phyloP scores from a whole-genome alignment of 2,888 invertebrate genomes.

The Lepidochitona cinerea region DNA sequence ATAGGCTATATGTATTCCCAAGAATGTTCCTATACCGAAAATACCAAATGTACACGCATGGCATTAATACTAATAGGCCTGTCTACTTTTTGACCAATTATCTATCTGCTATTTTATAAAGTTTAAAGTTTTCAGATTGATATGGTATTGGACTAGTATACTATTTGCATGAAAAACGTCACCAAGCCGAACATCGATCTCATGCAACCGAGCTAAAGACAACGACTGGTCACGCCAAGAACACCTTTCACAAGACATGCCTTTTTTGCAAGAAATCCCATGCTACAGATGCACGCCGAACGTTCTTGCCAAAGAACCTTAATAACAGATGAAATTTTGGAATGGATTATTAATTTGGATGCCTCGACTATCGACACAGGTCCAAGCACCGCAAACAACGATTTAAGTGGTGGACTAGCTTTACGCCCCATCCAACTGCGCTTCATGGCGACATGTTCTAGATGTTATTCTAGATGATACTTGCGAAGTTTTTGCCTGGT shows the following conservation, averaged over 20 bases:
- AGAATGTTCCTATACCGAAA: too few species aligned
- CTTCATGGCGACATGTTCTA: too few species aligned
- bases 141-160: too few species aligned
- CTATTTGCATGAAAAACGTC: not conserved
- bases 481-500: conserved; percentile 10
- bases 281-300: conserved; percentile 1
- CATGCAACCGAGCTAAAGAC: not conserved
- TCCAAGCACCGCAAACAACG: conserved; percentile 19
- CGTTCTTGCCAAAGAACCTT: not conserved
- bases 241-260: not conserved
- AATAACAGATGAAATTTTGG: conserved; percentile 7
- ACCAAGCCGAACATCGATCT: not conserved
- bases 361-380: conserved; percentile 19
- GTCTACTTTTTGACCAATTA: too few species aligned
- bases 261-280: conserved; percentile 3
- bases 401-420: conserved; percentile 15
- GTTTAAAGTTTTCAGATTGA: too few species aligned
- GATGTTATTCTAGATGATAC: conserved; percentile 28
- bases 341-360: conserved; percentile 25
- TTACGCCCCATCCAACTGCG: conserved; percentile 18
- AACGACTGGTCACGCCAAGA: too few species aligned
- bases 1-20: too few species aligned
- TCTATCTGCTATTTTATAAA: too few species aligned
- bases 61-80: too few species aligned
- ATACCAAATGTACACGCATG: too few species aligned